Evolutionary conservation across 2,888 invertebrate species (phyloP).

Genomic region (Caenorhabditis sp.): DNA sequence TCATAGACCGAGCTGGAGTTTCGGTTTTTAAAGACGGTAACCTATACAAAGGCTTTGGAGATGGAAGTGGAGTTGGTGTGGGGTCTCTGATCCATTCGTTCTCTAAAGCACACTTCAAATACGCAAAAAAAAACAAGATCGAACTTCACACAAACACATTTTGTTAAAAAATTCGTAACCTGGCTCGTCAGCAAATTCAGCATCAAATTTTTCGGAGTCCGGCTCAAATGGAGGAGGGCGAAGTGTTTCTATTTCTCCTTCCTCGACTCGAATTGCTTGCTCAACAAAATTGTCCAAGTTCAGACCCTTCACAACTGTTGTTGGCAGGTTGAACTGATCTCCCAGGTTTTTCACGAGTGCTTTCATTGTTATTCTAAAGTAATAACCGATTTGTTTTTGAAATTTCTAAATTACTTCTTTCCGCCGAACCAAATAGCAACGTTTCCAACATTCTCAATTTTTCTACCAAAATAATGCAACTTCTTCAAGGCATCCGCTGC

Average conservation of each 20-base stretch:
- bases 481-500: conserved; percentile 77
- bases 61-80: too few species aligned
- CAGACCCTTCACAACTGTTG: conserved; percentile 67
- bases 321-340: conserved; percentile 77
- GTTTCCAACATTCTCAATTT: conserved; percentile 77
- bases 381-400: neutral
- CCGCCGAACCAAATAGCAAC: conserved; percentile 78
- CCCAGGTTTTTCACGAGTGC: conserved; percentile 76
- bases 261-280: conserved; percentile 77
- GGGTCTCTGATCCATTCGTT: too few species aligned
- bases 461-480: conserved; percentile 76
- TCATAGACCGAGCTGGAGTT: conserved; percentile 32
- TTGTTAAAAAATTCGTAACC: conserved; percentile 1
- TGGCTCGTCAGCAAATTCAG: conserved; percentile 53
- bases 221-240: conserved; percentile 76
- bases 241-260: conserved; percentile 75
- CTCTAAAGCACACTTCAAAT: too few species aligned
- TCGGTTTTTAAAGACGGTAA: too few species aligned
- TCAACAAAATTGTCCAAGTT: conserved; percentile 78
- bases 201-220: conserved; percentile 47
- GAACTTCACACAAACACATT: neutral
- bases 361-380: conserved; percentile 75
- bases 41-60: too few species aligned
- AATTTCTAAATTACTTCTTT: conserved; percentile 65
- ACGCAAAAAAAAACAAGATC: neutral